A percentile compares a stretch with the other conserved stretches of the same genome.
These are phyloP conservation scores for Cebus imitator DNA, from an alignment of 2,113 vertebrate genomes.

Conservation along the genomic window DNA sequence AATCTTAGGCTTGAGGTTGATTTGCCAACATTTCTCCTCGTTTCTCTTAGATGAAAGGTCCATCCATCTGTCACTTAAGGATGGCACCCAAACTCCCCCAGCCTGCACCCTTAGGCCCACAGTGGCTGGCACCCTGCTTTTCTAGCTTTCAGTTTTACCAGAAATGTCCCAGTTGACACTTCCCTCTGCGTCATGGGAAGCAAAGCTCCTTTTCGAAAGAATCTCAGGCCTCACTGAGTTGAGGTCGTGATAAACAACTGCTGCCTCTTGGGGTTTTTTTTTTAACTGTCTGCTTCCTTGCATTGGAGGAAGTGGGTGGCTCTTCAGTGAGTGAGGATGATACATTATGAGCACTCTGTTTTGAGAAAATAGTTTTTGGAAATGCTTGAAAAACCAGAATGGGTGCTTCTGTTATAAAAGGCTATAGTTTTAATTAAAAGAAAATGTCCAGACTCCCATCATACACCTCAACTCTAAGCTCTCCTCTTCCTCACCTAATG, in stretches of 20 bases:
- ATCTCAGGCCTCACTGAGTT: slow-evolving; percentile 68
- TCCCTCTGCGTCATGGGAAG: slow-evolving; percentile 51
- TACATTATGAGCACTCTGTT: not conserved
- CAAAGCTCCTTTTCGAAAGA: slow-evolving; percentile 45
- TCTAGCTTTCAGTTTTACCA: slow-evolving; percentile 66
- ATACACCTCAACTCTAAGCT: not conserved
- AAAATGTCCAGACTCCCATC: not conserved
- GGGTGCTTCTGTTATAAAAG: not conserved
- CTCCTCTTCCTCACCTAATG: not conserved
- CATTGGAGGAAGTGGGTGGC: slow-evolving; percentile 84
- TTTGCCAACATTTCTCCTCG: slow-evolving; percentile 74
- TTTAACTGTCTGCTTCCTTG: slow-evolving; percentile 63
- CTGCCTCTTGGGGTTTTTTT: slow-evolving; percentile 35
- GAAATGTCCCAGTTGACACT: slow-evolving; percentile 59
- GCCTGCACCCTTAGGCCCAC: not conserved
- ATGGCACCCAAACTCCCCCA: not conserved
- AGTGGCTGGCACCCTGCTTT: not conserved
- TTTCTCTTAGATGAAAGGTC: slow-evolving; percentile 45
- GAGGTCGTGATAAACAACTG: slow-evolving; percentile 63
- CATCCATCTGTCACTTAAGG: slow-evolving; percentile 20
- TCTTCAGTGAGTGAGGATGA: not conserved
- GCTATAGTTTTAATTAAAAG: not conserved
- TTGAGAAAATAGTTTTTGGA: slow-evolving; percentile 4
- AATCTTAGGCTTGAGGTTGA: not conserved
- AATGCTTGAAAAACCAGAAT: not conserved